A percentile compares a stretch with the other conserved stretches of the same genome.
Evolutionary conservation across 2,113 vertebrate genomes (phyloP).

Genomic region (Pipa parva): DNA sequence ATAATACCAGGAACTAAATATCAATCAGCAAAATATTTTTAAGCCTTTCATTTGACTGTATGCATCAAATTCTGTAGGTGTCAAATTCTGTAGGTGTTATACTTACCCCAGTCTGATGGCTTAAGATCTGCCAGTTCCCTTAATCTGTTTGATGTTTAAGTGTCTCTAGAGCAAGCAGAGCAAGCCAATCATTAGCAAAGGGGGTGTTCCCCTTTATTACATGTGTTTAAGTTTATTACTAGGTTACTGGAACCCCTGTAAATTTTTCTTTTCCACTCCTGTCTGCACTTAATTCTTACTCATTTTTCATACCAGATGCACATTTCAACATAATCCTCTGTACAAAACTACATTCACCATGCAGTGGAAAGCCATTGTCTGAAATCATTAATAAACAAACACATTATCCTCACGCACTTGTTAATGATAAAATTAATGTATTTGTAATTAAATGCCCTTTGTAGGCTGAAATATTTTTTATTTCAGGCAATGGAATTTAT

Average conservation of each 20-base stretch:
- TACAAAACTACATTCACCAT: background rate
- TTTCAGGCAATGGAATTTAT: too few relatives aligned
- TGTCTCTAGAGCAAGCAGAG: conserved; percentile 46
- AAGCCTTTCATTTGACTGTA: background rate
- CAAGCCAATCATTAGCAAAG: conserved; percentile 59
- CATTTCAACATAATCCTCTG: background rate
- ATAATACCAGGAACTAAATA: background rate
- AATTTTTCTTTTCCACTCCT: conserved; percentile 16
- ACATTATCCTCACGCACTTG: too few relatives aligned
- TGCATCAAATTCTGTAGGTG: too few relatives aligned
- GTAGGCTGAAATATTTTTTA: too few relatives aligned
- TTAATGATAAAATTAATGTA: too few relatives aligned
- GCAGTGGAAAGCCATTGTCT: background rate
- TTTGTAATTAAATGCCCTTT: too few relatives aligned
- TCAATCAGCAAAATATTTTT: too few relatives aligned
- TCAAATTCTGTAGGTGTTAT: background rate
- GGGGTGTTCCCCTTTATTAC: conserved; percentile 54
- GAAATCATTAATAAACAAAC: background rate
- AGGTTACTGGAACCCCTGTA: conserved; percentile 45
- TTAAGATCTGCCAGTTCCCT: conserved; percentile 18
- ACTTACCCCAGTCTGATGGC: conserved; percentile 28
- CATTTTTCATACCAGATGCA: conserved; percentile 7
- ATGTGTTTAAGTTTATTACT: conserved; percentile 36
- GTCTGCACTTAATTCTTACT: conserved; percentile 14
- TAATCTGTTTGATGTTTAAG: conserved; percentile 51